Percentiles rank a stretch among this genome's conserved stretches.
These are phyloP conservation scores for Montipora capricornis DNA, from an alignment of 64 coral and sea anemone genomes.

Conservation along the genomic window DNA sequence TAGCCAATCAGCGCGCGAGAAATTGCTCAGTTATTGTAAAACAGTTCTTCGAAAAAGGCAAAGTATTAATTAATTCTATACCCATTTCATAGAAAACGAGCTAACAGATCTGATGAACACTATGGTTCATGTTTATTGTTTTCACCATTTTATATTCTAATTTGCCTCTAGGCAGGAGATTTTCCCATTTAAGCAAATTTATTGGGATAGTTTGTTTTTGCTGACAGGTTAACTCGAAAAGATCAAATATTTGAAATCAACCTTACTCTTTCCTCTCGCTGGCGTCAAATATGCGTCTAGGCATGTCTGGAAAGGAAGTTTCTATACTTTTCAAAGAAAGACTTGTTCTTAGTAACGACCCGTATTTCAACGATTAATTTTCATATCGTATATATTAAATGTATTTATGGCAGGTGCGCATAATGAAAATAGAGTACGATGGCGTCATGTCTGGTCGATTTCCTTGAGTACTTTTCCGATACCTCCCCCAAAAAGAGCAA, in stretches of 20 bases:
- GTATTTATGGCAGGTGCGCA: slow-evolving; percentile 2
- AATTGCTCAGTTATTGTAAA: too few relatives aligned
- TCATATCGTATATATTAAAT: slow-evolving; percentile 26
- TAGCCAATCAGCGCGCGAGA: too few relatives aligned
- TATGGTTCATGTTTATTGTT: too few relatives aligned
- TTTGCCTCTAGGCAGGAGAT: too few relatives aligned
- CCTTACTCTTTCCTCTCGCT: not conserved
- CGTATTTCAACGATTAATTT: not conserved
- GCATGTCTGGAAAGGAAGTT: not conserved
- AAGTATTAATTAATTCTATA: too few relatives aligned
- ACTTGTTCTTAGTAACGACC: not conserved
- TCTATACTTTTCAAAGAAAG: not conserved
- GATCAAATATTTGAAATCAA: not conserved
- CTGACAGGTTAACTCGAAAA: not conserved
- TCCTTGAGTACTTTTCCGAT: too few relatives aligned
- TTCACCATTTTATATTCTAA: too few relatives aligned
- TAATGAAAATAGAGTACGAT: too few relatives aligned
- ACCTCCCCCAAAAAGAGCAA: not conserved
- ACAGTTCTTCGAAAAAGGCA: too few relatives aligned
- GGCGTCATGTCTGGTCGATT: too few relatives aligned
- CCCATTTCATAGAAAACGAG: too few relatives aligned
- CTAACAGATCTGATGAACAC: too few relatives aligned
- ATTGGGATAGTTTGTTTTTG: not conserved
- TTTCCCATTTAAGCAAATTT: not conserved
- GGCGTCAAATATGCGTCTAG: not conserved